Evolutionary conservation across 2,797 vertebrate species (phyloP).

Genomic region (Oreochromis mossambicus): DNA sequence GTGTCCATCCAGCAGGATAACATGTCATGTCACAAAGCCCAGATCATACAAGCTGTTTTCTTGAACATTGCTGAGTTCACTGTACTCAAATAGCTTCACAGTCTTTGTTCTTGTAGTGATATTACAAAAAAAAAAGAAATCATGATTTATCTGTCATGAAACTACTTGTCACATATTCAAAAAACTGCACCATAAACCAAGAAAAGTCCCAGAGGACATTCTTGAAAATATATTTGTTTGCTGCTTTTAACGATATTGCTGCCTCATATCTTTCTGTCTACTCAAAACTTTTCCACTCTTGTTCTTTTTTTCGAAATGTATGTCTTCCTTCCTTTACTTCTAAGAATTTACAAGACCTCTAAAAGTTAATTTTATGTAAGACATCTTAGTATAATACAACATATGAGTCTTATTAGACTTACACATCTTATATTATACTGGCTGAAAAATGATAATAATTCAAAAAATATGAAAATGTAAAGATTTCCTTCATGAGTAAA

Average conservation of each 20-base stretch:
- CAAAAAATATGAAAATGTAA: neutral
- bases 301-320: neutral
- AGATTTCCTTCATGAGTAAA: neutral
- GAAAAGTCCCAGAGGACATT: neutral
- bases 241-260: neutral
- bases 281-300: neutral
- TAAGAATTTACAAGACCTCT: neutral
- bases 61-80: neutral
- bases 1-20: neutral
- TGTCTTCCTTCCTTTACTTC: neutral
- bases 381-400: neutral
- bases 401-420: neutral
- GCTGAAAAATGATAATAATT: neutral
- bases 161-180: neutral
- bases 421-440: neutral
- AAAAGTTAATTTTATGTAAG: neutral
- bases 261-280: neutral
- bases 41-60: neutral
- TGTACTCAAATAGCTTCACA: neutral
- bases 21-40: neutral
- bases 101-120: neutral
- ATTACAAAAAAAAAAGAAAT: neutral
- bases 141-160: neutral
- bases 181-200: neutral
- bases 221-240: neutral